Conservation (phyloP, 2,797 vertebrate species). For the Meda fulgida region DNA sequence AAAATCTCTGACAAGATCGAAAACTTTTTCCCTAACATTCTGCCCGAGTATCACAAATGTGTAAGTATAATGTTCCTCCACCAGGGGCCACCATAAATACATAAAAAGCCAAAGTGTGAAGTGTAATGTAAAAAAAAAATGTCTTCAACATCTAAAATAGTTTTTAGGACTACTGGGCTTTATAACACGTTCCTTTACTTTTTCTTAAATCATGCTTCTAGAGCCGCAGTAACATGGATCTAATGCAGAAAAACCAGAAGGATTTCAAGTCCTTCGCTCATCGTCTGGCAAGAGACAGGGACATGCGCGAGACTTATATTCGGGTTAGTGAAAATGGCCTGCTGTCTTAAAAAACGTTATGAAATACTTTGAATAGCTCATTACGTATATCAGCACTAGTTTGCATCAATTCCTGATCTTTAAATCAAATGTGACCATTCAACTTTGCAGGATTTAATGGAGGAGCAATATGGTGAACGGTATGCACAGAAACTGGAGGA, state of each 20-base stretch:
- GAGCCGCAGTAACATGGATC: conserved; percentile 69
- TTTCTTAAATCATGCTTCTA: conserved; percentile 44
- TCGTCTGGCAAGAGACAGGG: conserved; percentile 66
- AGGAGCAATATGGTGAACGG: conserved; percentile 73
- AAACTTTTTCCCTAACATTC: conserved; percentile 71
- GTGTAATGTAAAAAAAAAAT: not conserved
- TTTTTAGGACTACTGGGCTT: not conserved
- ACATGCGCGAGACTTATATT: conserved; percentile 66
- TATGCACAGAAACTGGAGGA: conserved; percentile 77
- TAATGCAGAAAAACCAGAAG: conserved; percentile 74
- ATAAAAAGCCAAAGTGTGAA: not conserved
- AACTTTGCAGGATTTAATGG: conserved; percentile 71
- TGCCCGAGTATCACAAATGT: conserved; percentile 71
- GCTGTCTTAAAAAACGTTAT: not conserved
- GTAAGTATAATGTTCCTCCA: conserved; percentile 68
- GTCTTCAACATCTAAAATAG: not conserved
- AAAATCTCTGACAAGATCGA: conserved; percentile 67
- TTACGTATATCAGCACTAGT: not conserved
- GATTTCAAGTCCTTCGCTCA: conserved; percentile 75
- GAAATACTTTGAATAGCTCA: not conserved
- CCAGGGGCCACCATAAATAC: conserved; percentile 41
- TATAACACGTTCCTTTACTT: not conserved
- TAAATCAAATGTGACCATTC: not conserved
- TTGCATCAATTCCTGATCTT: not conserved
- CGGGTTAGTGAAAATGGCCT: conserved; percentile 58